These are phyloP conservation scores for Branchellion lobata DNA, from an alignment of 2,888 invertebrate species.

Conservation along the genomic window DNA sequence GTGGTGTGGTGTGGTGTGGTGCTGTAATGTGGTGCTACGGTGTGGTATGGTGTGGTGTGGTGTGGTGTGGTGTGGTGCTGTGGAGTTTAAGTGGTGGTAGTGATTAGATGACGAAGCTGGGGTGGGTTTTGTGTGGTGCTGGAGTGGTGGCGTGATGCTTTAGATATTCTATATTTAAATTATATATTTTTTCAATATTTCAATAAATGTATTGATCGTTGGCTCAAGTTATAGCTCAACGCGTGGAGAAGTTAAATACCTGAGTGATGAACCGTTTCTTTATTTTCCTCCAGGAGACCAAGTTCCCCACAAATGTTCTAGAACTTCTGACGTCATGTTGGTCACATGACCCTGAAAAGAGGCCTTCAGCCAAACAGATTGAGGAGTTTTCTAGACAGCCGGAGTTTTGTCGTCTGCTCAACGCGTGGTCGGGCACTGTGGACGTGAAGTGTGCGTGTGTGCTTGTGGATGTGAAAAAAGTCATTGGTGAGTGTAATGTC, in stretches of 20 bases:
- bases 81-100: background rate
- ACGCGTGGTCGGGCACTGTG: constrained; percentile 73
- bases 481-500: background rate
- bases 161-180: too few species aligned
- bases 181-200: too few species aligned
- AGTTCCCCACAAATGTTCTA: constrained; percentile 71
- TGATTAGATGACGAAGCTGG: background rate
- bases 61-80: background rate
- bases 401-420: constrained; percentile 84
- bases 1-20: background rate
- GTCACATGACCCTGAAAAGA: constrained; percentile 75
- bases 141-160: too few species aligned
- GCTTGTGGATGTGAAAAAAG: background rate
- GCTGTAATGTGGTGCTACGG: too few species aligned
- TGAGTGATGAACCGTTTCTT: too few species aligned
- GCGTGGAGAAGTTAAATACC: too few species aligned
- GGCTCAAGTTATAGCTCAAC: too few species aligned
- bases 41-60: background rate
- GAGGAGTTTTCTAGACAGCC: constrained; percentile 88
- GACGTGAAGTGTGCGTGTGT: constrained; percentile 54
- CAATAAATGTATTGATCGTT: too few species aligned
- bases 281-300: constrained; percentile 57
- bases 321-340: constrained; percentile 95
- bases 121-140: background rate
- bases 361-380: constrained; percentile 86